phyloP scores from a whole-genome alignment of 1,140 invertebrate species.

The Drosophila nannoptera region DNA sequence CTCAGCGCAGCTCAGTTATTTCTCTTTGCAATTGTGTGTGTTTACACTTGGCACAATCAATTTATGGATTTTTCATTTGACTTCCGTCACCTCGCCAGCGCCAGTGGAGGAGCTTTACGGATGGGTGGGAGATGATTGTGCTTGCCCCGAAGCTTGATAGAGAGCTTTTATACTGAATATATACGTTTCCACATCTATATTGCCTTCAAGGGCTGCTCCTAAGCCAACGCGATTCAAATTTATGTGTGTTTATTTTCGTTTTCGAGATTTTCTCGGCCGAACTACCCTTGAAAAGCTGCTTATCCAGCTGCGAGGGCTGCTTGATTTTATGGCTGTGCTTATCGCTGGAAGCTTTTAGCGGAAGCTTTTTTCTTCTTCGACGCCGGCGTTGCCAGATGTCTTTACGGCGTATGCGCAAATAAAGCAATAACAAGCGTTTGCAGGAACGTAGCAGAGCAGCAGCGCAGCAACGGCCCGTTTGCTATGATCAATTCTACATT shows the following conservation, averaged over 20 bases:
- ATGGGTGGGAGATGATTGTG: slow-evolving; percentile 31
- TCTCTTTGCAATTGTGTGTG: not conserved
- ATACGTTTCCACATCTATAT: no score
- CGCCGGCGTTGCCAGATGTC: slow-evolving; percentile 55
- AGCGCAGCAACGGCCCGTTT: slow-evolving; percentile 32
- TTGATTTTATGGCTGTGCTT: slow-evolving; percentile 40
- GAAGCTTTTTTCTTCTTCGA: slow-evolving; percentile 35
- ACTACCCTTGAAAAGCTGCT: not conserved
- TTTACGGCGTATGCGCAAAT: slow-evolving; percentile 26
- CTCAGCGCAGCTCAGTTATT: no score
- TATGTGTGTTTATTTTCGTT: not conserved
- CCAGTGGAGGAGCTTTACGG: slow-evolving; percentile 30
- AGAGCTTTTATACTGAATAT: slow-evolving; percentile 37
- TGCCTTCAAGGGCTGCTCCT: no score
- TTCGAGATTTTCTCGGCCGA: not conserved
- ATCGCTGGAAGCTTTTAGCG: slow-evolving; percentile 30
- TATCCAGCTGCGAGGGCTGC: slow-evolving; percentile 36
- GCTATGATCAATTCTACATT: slow-evolving; percentile 76
- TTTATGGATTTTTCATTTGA: slow-evolving; percentile 66
- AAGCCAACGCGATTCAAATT: no score
- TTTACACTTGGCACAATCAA: slow-evolving; percentile 51
- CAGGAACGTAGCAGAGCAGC: no score
- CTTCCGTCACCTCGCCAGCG: slow-evolving; percentile 68
- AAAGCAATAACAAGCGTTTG: slow-evolving; percentile 54
- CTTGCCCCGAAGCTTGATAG: slow-evolving; percentile 37